These are phyloP conservation scores for Agonum fuliginosum DNA, from an alignment of 2,888 invertebrate genomes.

Conservation along the genomic window DNA sequence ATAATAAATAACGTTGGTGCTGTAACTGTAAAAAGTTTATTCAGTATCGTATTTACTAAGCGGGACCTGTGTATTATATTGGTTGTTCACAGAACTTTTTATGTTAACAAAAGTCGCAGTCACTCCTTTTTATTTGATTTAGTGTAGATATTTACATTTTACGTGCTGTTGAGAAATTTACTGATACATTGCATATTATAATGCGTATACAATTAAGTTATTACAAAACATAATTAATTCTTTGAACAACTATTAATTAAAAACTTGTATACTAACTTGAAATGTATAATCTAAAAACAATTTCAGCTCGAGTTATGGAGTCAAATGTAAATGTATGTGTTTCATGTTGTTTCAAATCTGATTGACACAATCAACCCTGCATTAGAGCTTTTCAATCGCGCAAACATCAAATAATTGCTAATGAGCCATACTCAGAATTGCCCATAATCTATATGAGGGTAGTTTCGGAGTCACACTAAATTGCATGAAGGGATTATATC, in stretches of 20 bases:
- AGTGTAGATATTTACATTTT: too few relatives aligned
- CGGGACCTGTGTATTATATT: constrained; percentile 37
- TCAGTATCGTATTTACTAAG: constrained; percentile 34
- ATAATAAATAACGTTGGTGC: constrained; percentile 16
- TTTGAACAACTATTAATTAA: constrained; percentile 14
- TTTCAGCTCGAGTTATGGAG: constrained; percentile 49
- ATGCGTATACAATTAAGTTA: too few relatives aligned
- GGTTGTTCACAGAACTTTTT: constrained; percentile 45
- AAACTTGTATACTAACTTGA: constrained; percentile 18
- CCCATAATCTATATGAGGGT: background rate
- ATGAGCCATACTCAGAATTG: constrained; percentile 37
- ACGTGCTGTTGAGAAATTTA: too few relatives aligned
- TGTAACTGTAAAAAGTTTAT: constrained; percentile 14
- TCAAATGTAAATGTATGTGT: constrained; percentile 47
- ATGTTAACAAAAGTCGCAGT: too few relatives aligned
- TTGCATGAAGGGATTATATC: background rate
- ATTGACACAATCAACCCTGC: constrained; percentile 49
- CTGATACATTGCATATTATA: too few relatives aligned
- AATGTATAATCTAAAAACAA: constrained; percentile 41
- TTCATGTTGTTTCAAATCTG: constrained; percentile 20
- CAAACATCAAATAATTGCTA: background rate
- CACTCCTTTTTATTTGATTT: too few relatives aligned
- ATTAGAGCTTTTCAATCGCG: background rate
- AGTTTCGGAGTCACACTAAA: background rate
- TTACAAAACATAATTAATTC: constrained; percentile 11